Base-by-base conservation (phyloP, 2,113 vertebrate genomes). In the Scomber scombrus region DNA sequence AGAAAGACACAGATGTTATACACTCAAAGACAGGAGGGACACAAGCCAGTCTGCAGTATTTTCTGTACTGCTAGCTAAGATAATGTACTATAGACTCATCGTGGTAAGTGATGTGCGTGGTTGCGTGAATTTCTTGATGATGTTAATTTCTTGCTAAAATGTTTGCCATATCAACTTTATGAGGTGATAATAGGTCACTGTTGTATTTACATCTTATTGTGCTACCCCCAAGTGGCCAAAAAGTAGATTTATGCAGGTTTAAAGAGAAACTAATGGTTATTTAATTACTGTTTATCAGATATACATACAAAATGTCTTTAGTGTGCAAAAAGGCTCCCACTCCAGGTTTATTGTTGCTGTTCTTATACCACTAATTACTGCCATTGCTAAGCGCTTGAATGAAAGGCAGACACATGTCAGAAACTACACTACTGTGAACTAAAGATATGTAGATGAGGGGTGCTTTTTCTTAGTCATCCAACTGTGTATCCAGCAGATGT, bases 21-120 rank as follows among this genome's bases (percentile, higher is more conserved):
- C 5, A 29, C 7, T 66, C 68, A 26, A 46, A 80, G 51, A 77
- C 11, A 75, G 1, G 2, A n/a, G 55, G 21, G 58, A 45, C 54
- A 62, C 16, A 0, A 67, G 57, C 14, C 26, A 2, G 58, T 64
- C 7, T 73, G 31, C 57, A 46, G 26, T 40, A 50, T 49, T 63
- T 31, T 45, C 34, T 40, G 6, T 31, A 21, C 11, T 10, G 10
- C 57, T 14, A 61, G 31, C 19, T 29, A 26, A 26, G 23, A 26
- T 26, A 34, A 78, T 46, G 19, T n/a, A 23, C 71, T 23, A 26
- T 7, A 55, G 52, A 65, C 62, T 88, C 52, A 47, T 82, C 69
- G 74, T 31, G 63, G 66, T 79, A 75, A 85, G 46, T 80, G 71
- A 84, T 80, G n/a, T 3, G 52, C 57, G 82, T 80, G 69, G 79